Evolutionary conservation across 2,113 vertebrate genomes (phyloP), one percentile per base, ranked within the genome.

Genomic region (Oenanthe melanoleuca): DNA sequence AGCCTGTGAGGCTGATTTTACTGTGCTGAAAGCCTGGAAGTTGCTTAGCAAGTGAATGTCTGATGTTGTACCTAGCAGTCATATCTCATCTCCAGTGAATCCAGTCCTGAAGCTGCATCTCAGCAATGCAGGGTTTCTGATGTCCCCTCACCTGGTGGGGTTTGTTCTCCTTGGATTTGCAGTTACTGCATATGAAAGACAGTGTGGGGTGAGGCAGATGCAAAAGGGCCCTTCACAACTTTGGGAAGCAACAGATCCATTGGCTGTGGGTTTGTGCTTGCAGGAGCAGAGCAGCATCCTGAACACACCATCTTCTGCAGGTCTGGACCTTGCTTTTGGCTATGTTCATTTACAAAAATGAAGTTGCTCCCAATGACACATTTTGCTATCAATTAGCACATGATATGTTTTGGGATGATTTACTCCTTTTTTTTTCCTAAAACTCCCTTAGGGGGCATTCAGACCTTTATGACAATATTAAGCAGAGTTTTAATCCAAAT

Each of bases 401-500:
- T 73, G 18, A 20, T 61, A 77, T 33, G 42, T 88, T 89, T 89
- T 89, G 88, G 74, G 89, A 91, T 57, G 13, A 88, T 82, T 86
- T 70, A 63, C n/a, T 78, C 25, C 17, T 75, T 86, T 92, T 93
- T 92, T 47, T 40, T 5, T 0, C 23, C 31, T 50, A 92, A 81
- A 90, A 74, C 64, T 34, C 78, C 87, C 91, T 95, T 74, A 38
- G 89, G 52, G 75, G 40, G 37, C 73, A 81, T 87, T 94, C 88
- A 96, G 89, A 73, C 87, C 42, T 93, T 95, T 85, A 87, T 80
- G 80, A 92, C 79, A 80, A 77, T 80, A 96, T 71, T 78, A 93
- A 86, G 49, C 79, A 84, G 81, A 88, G 69, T 94, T 96, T 95
- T 94, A 96, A 96, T 96, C 87, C 93, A 94, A 94, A 96, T 85